Base-by-base conservation (phyloP, 2,888 invertebrate genomes). In the Mythimna loreyi region DNA sequence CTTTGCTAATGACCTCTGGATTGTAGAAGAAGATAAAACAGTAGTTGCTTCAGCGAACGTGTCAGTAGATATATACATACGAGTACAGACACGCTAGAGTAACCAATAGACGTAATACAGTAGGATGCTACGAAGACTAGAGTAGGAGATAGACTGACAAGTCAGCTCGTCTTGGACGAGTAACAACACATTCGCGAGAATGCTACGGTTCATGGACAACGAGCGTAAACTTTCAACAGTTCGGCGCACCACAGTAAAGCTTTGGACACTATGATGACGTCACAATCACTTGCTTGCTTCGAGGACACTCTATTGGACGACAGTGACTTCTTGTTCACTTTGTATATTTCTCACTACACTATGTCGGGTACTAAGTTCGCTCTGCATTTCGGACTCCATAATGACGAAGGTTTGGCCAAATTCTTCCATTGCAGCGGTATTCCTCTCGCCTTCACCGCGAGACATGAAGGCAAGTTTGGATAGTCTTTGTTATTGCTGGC, bases 71-170 rank as follows among this genome's bases (percentile, higher is more conserved):
- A 36, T 40, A 40, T 40, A 83, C 76, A 75, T 77, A 85, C 76
- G 80, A 81, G 81, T 80, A 81, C 75, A 84, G 84, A 81, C 87
- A 90, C 77, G 84, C 90, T 91, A 91, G 85, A 87, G 72, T 86
- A 88, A 91, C 85, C 87, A 87, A 90, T 85, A 79, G 86, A 78
- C 66, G 82, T 78, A 76, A 86, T 84, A 88, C 85, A 86, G 80
- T 85, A 88, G 85, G 78, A 67, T 66, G 89, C 93, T 93, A 93
- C 93, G 80, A 87, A 91, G 90, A 91, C 92, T 92, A 92, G 84
- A 91, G 55, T 79, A 80, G 80, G 67, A 72, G 78, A 78, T 52
- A 78, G 78, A 81, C 64, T 67, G 65, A 80, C 63, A 67, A 74
- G 78, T 83, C 83, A 81, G 81, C 69, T 81, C 81, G 81, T 81